These are phyloP conservation scores for Plecturocebus donacophilus DNA, from an alignment of 2,113 vertebrate genomes.

Conservation along the genomic window DNA sequence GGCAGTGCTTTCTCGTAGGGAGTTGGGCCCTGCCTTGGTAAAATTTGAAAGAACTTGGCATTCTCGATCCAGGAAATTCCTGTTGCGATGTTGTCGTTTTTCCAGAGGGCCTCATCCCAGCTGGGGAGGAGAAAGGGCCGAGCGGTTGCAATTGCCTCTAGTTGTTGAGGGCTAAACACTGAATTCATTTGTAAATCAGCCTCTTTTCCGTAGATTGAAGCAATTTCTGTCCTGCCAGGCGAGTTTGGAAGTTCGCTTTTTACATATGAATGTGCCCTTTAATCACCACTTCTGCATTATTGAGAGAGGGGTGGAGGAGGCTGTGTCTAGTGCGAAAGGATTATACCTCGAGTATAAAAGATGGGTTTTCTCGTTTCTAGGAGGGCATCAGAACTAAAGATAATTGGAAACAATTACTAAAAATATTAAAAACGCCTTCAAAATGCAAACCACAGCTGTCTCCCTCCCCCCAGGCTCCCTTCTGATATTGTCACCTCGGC, in stretches of 20 bases:
- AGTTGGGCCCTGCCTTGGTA: neutral
- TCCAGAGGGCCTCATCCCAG: neutral
- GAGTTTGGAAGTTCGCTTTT: constrained; percentile 40
- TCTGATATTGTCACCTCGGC: neutral
- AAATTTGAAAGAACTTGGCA: neutral
- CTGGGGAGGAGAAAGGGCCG: neutral
- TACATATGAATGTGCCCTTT: constrained; percentile 33
- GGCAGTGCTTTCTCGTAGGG: neutral
- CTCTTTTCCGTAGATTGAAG: neutral
- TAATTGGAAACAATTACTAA: neutral
- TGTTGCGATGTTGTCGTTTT: neutral
- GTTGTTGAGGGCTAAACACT: neutral
- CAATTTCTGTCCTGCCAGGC: neutral
- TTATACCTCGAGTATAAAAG: neutral
- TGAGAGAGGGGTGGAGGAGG: neutral
- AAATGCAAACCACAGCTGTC: neutral
- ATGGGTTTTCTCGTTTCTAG: neutral
- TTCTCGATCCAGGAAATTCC: constrained; percentile 62
- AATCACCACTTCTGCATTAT: neutral
- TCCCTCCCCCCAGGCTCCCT: neutral
- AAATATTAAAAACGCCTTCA: neutral
- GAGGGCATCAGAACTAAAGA: neutral
- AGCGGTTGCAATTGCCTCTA: neutral
- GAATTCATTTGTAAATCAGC: constrained; percentile 60
- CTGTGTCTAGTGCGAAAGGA: neutral